These are phyloP conservation scores for Thyatira batis DNA, from an alignment of 2,888 invertebrate species.

Conservation along the genomic window DNA sequence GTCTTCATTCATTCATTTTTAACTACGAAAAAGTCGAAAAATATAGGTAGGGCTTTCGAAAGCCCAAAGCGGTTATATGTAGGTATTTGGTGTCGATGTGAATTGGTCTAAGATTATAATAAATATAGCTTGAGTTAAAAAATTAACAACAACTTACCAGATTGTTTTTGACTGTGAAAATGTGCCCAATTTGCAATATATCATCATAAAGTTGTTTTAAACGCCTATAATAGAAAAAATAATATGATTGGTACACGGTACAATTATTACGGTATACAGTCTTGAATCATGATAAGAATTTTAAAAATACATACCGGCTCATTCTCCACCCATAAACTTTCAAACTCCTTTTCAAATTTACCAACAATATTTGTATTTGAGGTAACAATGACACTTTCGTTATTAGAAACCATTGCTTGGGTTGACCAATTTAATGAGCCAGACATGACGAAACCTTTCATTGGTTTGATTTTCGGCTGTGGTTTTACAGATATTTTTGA, in stretches of 20 bases:
- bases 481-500: constrained; percentile 39
- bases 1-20: neutral
- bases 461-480: constrained; percentile 44
- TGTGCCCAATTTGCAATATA: neutral
- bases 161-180: neutral
- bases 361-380: constrained; percentile 78
- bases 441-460: constrained; percentile 81
- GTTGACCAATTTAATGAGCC: constrained; percentile 91
- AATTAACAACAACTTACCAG: neutral
- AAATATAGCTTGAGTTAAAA: neutral
- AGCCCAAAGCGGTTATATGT: neutral
- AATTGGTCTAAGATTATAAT: too few relatives aligned
- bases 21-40: too few relatives aligned
- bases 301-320: constrained; percentile 55
- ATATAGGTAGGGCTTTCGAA: too few relatives aligned
- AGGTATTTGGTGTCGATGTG: too few relatives aligned
- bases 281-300: neutral
- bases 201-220: constrained; percentile 4
- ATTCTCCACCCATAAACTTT: constrained; percentile 83
- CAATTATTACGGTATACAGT: neutral
- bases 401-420: constrained; percentile 86
- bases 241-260: neutral
- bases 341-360: constrained; percentile 83
- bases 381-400: constrained; percentile 86
- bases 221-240: constrained; percentile 46